Conservation (phyloP, 2,888 invertebrate genomes). For the Galeopsomyia nigrocyanea region DNA sequence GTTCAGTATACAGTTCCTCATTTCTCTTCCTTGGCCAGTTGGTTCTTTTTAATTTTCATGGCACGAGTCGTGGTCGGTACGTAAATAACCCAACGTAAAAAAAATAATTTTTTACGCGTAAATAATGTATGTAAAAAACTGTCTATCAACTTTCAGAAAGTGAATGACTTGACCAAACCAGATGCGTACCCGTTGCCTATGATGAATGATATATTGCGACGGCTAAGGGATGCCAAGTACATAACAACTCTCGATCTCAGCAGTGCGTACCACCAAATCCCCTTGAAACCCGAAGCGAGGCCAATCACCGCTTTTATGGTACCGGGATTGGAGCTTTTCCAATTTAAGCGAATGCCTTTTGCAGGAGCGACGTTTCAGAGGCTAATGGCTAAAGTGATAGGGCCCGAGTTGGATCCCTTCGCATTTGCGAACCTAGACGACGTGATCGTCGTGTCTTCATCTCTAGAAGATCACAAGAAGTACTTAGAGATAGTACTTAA, state of each 20-base stretch:
- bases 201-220: too few relatives aligned
- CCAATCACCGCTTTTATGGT: constrained; percentile 49
- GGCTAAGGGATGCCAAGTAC: too few relatives aligned
- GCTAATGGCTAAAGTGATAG: constrained; percentile 48
- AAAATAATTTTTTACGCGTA: too few relatives aligned
- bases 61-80: too few relatives aligned
- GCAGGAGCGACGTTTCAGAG: constrained; percentile 50
- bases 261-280: constrained; percentile 43
- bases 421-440: constrained; percentile 47
- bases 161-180: too few relatives aligned
- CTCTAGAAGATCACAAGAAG: constrained; percentile 43
- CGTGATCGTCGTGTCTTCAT: constrained; percentile 41
- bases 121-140: too few relatives aligned
- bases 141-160: too few relatives aligned
- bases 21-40: too few relatives aligned
- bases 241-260: constrained; percentile 1
- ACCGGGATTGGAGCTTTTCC: constrained; percentile 45
- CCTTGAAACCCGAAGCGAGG: constrained; percentile 20
- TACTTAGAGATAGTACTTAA: constrained; percentile 23
- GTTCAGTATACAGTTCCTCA: too few relatives aligned
- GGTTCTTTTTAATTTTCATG: too few relatives aligned
- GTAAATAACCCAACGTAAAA: too few relatives aligned
- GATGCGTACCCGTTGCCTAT: too few relatives aligned
- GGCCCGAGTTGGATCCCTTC: constrained; percentile 47
- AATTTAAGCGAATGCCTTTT: constrained; percentile 43